Conservation (phyloP, 1,140 invertebrate species). For the Paraescarpia echinospica region DNA sequence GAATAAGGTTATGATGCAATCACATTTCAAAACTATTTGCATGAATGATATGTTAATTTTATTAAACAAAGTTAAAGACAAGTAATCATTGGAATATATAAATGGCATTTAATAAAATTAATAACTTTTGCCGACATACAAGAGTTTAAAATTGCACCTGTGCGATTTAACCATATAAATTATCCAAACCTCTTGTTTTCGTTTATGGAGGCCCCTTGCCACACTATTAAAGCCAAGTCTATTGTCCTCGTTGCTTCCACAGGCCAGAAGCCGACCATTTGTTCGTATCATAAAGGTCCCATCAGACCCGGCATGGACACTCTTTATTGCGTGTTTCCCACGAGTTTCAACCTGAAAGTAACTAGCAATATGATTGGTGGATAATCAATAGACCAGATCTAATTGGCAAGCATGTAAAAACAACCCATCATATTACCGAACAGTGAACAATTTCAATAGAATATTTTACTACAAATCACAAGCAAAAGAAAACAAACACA, state of each 20-base stretch:
- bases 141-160: background rate
- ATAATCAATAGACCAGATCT: background rate
- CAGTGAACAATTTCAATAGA: background rate
- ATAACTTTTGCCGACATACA: too few species aligned
- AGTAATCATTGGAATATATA: too few species aligned
- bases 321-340: conserved; percentile 16
- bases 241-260: conserved; percentile 72
- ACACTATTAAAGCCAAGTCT: conserved; percentile 68
- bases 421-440: background rate
- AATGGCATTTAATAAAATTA: too few species aligned
- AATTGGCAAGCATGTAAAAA: background rate
- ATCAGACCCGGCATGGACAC: conserved; percentile 63
- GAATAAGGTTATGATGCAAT: background rate
- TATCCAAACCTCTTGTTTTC: conserved; percentile 3
- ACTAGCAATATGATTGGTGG: background rate
- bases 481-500: background rate
- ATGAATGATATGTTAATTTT: too few species aligned
- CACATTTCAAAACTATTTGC: background rate
- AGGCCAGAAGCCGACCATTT: conserved; percentile 67
- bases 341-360: conserved; percentile 13
- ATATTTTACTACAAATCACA: background rate
- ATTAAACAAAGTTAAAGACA: too few species aligned
- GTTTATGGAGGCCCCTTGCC: conserved; percentile 42
- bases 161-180: background rate
- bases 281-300: conserved; percentile 68